These are phyloP conservation scores for Drosophila pseudotalamancana DNA, from an alignment of 2,888 invertebrate species.

Conservation along the genomic window DNA sequence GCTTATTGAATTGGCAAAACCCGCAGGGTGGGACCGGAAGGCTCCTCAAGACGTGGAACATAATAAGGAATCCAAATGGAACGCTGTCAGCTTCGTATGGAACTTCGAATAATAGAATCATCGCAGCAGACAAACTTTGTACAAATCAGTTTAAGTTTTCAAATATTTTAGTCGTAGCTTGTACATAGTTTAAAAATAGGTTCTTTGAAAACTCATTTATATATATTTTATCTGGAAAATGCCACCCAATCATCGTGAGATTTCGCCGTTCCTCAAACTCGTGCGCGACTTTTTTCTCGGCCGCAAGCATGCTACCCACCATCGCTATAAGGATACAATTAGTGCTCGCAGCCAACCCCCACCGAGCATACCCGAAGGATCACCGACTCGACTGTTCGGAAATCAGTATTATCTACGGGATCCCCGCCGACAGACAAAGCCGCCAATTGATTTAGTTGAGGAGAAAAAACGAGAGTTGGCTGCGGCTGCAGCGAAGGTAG, in stretches of 20 bases:
- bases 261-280: slow-evolving; percentile 49
- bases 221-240: slow-evolving; percentile 15
- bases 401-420: slow-evolving; percentile 44
- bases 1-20: slow-evolving; percentile 72
- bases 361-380: not conserved
- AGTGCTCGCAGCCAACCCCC: slow-evolving; percentile 22
- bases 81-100: not conserved
- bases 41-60: not conserved
- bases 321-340: slow-evolving; percentile 38
- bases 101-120: not conserved
- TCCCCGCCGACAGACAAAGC: slow-evolving; percentile 41
- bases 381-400: slow-evolving; percentile 1
- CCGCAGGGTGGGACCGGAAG: not conserved
- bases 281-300: slow-evolving; percentile 60
- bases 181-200: not conserved
- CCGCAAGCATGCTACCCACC: slow-evolving; percentile 43
- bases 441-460: slow-evolving; percentile 47
- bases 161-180: not conserved
- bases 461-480: slow-evolving; percentile 20
- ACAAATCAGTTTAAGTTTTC: not conserved
- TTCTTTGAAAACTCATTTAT: not conserved
- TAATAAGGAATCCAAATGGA: not conserved
- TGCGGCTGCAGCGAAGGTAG: not conserved
- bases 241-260: slow-evolving; percentile 53
- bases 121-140: no score